A percentile compares a stretch with the other conserved stretches of the same genome.
These are phyloP conservation scores for Buceros bicornis DNA, from an alignment of 2,797 vertebrate species.

Conservation along the genomic window DNA sequence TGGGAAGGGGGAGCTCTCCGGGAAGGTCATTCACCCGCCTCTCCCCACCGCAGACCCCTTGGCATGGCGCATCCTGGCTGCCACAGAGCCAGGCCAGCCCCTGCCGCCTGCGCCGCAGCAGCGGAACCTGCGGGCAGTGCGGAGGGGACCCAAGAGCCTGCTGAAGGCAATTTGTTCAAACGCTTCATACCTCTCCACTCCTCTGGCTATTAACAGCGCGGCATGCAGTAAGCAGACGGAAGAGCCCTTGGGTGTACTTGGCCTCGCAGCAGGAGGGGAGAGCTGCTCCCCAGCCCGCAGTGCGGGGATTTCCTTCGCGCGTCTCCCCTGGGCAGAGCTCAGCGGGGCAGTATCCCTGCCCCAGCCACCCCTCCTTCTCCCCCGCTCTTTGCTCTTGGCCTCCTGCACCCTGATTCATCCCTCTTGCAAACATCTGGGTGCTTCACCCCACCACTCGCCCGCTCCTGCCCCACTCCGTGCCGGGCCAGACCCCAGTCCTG, in stretches of 20 bases:
- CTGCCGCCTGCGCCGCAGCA: not conserved
- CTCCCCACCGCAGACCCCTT: fast-evolving
- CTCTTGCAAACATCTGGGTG: not conserved
- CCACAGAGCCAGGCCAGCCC: fast-evolving
- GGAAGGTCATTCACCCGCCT: not conserved
- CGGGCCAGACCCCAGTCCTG: not conserved
- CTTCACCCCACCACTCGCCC: not conserved
- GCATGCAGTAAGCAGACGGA: not conserved
- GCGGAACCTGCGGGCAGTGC: not conserved
- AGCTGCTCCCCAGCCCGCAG: no score
- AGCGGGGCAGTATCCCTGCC: fast-evolving
- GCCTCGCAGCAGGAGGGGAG: not conserved
- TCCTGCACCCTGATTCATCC: not conserved
- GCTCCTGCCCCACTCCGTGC: fast-evolving
- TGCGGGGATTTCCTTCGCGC: not conserved
- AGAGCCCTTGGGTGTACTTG: fast-evolving
- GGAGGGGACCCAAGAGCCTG: not conserved
- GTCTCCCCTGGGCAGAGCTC: not conserved
- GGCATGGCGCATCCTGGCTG: fast-evolving
- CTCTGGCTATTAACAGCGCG: fast-evolving
- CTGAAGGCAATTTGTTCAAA: not conserved
- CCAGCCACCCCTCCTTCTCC: not conserved
- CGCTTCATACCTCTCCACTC: fast-evolving
- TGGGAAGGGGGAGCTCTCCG: fast-evolving
- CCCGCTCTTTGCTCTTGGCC: fast-evolving